phyloP scores from a whole-genome alignment of 53 echinoderm and acorn worm species.

The Apostichopus leukothele region DNA sequence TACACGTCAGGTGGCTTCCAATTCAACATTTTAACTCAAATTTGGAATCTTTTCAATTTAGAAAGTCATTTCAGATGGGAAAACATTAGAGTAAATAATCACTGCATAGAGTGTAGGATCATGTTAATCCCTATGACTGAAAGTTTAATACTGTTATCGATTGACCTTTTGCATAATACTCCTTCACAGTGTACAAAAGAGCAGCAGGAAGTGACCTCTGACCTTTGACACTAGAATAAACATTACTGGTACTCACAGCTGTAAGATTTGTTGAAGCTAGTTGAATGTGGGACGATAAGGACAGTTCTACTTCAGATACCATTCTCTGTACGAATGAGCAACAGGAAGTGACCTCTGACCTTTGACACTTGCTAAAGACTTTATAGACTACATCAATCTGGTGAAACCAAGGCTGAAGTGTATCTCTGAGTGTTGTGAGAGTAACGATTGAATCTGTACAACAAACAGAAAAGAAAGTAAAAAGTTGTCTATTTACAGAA shows the following conservation, averaged over 20 bases:
- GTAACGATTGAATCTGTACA: not conserved
- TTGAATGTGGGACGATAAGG: constrained; percentile 16
- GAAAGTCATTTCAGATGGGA: no score
- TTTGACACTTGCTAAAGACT: not conserved
- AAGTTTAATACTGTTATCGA: no score
- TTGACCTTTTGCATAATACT: no score
- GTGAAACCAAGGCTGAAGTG: not conserved
- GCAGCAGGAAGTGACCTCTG: not conserved
- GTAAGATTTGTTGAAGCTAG: not conserved
- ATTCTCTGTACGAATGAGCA: not conserved
- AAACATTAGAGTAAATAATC: no score
- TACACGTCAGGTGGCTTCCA: no score
- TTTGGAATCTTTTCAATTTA: no score
- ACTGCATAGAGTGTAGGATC: no score
- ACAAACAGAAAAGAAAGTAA: not conserved
- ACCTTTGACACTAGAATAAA: not conserved
- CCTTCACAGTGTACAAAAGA: not conserved
- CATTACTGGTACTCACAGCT: constrained; percentile 22
- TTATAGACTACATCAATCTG: constrained; percentile 23
- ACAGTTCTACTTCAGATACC: constrained; percentile 3
- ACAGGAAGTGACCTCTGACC: not conserved
- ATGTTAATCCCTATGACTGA: no score
- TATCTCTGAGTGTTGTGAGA: constrained; percentile 27
- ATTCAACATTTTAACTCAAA: no score
- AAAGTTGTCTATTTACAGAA: no score